Evolutionary conservation across 2,797 vertebrate species (phyloP), one percentile per base, ranked within the genome.

Genomic region (Acipenser transmontanus): DNA sequence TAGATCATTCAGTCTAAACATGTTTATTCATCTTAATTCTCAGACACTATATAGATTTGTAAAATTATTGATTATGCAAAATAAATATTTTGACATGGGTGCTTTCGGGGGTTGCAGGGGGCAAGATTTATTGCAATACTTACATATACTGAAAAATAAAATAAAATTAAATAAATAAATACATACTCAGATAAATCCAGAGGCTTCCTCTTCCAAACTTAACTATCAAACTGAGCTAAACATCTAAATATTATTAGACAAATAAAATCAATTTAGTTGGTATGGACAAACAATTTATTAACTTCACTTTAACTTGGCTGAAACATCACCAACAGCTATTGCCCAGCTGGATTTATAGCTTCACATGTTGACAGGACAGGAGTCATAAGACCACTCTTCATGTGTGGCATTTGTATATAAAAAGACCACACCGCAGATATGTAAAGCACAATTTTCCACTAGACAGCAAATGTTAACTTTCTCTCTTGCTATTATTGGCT

Each of bases 391-490:
- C 85, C 86, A 71, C 71, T 80, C 82, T 82, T 79, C 87, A 88
- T 86, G 81, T 90, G 88, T 88, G 85, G 85, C 83, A 81, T 78
- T 79, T 76, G 71, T 76, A 81, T 79, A 80, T 77, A 17, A 17
- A 61, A 61, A 34, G 60, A 61, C 20, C 60, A 61, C 76, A 72
- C 34, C 49, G 78, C 74, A 11, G 65, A 66, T 73, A 73, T 84
- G 80, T 81, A 78, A 68, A 62, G 81, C 75, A 79, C 85, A 78
- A 78, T 86, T 83, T 80, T 77, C 71, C 73, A 80, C 80, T 61
- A 59, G 17, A 14, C 60, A 52, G 49, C 59, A 62, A 67, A 1
- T 14, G 5, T 80, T 80, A 71, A 86, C 34, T 87, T 81, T 83
- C 76, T 78, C 74, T 76, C 79, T 85, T 81, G 79, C 74, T 70